Evolutionary conservation across 2,113 vertebrate genomes (phyloP), one percentile per base, ranked within the genome.

Genomic region (Gobius niger): DNA sequence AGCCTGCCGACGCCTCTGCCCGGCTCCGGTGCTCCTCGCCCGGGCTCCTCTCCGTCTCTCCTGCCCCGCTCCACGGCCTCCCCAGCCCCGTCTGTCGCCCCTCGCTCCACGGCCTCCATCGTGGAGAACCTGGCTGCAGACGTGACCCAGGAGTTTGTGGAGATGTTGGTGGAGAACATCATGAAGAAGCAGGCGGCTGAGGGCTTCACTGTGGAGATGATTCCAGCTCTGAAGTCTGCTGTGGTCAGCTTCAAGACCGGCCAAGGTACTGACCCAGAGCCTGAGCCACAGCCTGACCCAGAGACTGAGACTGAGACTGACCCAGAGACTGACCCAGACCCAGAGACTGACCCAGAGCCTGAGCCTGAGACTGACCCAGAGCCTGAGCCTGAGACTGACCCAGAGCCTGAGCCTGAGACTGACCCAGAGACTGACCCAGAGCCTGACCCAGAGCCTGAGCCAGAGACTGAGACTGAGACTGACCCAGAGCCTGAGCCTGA

Each of bases 121-220:
- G 80, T 98, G 65, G 90, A 87, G 83, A 96, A 96, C n/a, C 18
- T 96, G 60, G 42, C 47, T 1, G 80, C 90, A 12, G 63, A 57
- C 0, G 0, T 59, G 1, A 70, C 16, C 12, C 56, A 72, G 0
- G 80, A 75, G 1, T 82, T 92, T 44, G 46, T 98, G 64, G 74
- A 66, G 79, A 80, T 96, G 80, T 71, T 98, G 71, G 85, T 98
- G 52, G 95, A 96, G 77, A 96, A 94, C 7, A 9, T 94, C 77
- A 56, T 84, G 0, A 88, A 60, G 8, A 49, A 49, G 81, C 82
- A 1, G 76, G 75, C 87, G 53, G 53, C 62, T 4, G 52, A 77
- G 18, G 81, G 86, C n/a, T 94, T 95, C 80, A 88, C 44, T 51
- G 10, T 96, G 81, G 95, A 98, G 90, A 13, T 92, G 50, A 81